Evolutionary conservation across 1,140 invertebrate genomes (phyloP).

Genomic region (Orussus abietinus): DNA sequence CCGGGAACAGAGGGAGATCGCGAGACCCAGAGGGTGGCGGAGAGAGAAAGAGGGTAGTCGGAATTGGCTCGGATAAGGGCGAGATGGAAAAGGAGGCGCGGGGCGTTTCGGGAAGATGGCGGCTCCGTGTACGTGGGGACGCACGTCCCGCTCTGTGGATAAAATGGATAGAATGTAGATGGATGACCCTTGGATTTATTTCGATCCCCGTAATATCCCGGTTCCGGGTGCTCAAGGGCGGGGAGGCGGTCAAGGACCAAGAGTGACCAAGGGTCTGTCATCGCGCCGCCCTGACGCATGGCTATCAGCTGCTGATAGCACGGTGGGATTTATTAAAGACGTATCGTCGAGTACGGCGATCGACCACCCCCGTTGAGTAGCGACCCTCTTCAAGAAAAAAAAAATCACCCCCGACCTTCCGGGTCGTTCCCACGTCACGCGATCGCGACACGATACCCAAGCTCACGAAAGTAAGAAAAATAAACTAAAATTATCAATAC

Average conservation of each 20-base stretch:
- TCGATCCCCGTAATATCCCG: conserved; percentile 44
- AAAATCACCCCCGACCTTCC: too few relatives aligned
- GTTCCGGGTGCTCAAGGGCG: conserved; percentile 31
- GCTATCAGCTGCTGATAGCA: conserved; percentile 46
- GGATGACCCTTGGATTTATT: conserved; percentile 49
- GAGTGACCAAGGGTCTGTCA: conserved; percentile 41
- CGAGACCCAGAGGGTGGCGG: neutral
- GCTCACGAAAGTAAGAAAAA: too few relatives aligned
- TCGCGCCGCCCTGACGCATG: conserved; percentile 41
- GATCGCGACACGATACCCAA: too few relatives aligned
- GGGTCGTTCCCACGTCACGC: too few relatives aligned
- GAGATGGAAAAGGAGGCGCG: conserved; percentile 14
- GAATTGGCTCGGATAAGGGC: too few relatives aligned
- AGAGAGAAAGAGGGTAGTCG: neutral
- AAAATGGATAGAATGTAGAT: conserved; percentile 50
- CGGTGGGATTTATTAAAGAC: conserved; percentile 41
- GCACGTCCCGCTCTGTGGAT: conserved; percentile 17
- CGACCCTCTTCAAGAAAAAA: too few relatives aligned
- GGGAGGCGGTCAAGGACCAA: conserved; percentile 24
- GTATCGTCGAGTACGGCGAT: conserved; percentile 19
- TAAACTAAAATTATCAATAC: too few relatives aligned
- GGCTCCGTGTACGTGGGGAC: conserved; percentile 15
- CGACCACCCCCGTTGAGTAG: conserved; percentile 15
- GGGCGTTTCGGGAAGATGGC: neutral
- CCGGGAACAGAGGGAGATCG: neutral